Conservation (phyloP, 2,113 vertebrate genomes). For the Gorsachius goisagi region DNA sequence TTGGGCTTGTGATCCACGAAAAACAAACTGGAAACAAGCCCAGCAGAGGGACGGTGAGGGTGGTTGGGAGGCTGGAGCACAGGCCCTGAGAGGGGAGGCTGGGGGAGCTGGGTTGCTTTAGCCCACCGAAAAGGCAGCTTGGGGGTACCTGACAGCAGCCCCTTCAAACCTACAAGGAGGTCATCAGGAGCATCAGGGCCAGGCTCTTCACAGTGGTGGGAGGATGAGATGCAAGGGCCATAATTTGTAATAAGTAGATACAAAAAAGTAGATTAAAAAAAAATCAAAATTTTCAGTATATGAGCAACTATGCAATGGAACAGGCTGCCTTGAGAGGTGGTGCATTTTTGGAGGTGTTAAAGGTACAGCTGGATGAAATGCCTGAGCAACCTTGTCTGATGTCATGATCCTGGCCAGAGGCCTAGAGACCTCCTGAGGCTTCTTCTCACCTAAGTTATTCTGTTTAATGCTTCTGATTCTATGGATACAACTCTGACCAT, state of each 20-base stretch:
- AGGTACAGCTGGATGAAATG: not conserved
- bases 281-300: not conserved
- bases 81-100: not conserved
- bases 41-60: fast-evolving
- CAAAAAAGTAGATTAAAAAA: not conserved
- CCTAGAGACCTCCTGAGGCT: not conserved
- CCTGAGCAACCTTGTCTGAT: not conserved
- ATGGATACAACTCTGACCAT: not conserved
- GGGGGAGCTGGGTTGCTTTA: not conserved
- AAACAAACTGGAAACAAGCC: not conserved
- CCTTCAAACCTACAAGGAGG: not conserved
- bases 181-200: fast-evolving
- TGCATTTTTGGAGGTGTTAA: not conserved
- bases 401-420: not conserved
- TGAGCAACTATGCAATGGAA: not conserved
- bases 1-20: not conserved
- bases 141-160: not conserved
- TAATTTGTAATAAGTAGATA: not conserved
- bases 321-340: not conserved
- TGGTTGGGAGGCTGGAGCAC: not conserved
- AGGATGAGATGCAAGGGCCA: not conserved
- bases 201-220: not conserved
- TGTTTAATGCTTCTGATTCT: not conserved
- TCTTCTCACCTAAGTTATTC: not conserved
- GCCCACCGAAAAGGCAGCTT: not conserved